Conservation (phyloP, 1,140 invertebrate genomes). For the Drosophila varians region DNA sequence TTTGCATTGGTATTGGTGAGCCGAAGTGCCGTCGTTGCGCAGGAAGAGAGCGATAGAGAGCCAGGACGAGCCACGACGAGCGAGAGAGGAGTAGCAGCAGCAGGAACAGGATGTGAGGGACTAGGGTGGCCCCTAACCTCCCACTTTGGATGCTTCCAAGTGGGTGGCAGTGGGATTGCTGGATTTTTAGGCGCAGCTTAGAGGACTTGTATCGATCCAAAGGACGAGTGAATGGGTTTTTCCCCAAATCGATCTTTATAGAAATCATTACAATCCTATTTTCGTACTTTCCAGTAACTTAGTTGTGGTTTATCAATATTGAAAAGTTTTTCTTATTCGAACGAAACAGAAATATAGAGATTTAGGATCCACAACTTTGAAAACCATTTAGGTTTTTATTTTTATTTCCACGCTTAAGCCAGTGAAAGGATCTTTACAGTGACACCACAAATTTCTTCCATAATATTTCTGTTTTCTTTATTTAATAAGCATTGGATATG, state of each 20-base stretch:
- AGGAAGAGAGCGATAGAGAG: constrained; percentile 42
- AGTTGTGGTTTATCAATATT: too few relatives aligned
- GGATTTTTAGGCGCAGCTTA: neutral
- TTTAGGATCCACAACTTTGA: too few relatives aligned
- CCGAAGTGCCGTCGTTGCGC: constrained; percentile 52
- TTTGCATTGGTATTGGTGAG: constrained; percentile 44
- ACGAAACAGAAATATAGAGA: too few relatives aligned
- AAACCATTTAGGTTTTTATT: too few relatives aligned
- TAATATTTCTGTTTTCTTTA: too few relatives aligned
- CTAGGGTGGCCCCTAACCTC: constrained; percentile 27
- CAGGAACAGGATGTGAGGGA: constrained; percentile 18
- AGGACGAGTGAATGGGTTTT: neutral
- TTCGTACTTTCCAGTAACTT: neutral
- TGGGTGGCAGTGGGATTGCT: constrained; percentile 15
- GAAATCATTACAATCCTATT: neutral
- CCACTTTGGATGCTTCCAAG: constrained; percentile 5
- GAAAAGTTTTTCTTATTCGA: too few relatives aligned
- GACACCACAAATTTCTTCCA: too few relatives aligned
- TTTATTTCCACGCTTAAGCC: too few relatives aligned
- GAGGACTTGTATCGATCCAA: neutral
- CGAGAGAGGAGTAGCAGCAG: constrained; percentile 11
- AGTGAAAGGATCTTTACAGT: too few relatives aligned
- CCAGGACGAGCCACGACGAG: constrained; percentile 17
- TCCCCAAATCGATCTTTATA: neutral
- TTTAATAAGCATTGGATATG: too few relatives aligned